A percentile compares a stretch with the other conserved stretches of the same genome.
Evolutionary conservation across 2,888 invertebrate species (phyloP).

Genomic region (Petrolisthes cinctipes): DNA sequence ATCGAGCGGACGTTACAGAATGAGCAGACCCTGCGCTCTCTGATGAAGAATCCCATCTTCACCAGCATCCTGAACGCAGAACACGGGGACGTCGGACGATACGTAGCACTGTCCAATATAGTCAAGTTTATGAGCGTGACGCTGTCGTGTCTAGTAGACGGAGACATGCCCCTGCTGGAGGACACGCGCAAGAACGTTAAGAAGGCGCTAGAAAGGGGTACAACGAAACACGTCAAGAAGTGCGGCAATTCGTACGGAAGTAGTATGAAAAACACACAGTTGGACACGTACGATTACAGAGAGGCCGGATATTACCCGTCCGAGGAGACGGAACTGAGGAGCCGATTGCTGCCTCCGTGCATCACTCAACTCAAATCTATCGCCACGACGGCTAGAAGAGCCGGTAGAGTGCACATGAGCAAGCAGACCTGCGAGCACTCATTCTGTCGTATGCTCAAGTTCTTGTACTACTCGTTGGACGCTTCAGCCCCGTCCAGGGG

Average conservation of each 20-base stretch:
- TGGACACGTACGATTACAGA: neutral
- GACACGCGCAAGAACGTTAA: neutral
- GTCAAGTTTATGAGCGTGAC: neutral
- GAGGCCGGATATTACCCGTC: neutral
- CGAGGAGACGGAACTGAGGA: neutral
- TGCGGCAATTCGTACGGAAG: too few species aligned
- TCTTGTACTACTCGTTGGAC: neutral
- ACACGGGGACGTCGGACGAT: neutral
- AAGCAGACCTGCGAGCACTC: constrained; percentile 4
- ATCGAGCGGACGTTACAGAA: neutral
- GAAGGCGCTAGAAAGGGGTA: neutral
- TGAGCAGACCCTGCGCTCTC: neutral
- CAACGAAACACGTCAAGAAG: too few species aligned
- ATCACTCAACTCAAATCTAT: neutral
- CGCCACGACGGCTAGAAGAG: neutral
- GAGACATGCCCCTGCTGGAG: neutral
- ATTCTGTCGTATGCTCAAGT: neutral
- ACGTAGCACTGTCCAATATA: neutral
- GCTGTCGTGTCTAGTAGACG: neutral
- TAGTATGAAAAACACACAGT: too few species aligned
- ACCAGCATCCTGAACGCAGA: neutral
- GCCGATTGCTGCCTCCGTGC: neutral
- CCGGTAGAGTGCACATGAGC: neutral
- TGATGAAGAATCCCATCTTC: neutral
- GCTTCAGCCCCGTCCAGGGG: neutral